Evolutionary conservation across 2,888 invertebrate species (phyloP).

Genomic region (Meloe dianella): DNA sequence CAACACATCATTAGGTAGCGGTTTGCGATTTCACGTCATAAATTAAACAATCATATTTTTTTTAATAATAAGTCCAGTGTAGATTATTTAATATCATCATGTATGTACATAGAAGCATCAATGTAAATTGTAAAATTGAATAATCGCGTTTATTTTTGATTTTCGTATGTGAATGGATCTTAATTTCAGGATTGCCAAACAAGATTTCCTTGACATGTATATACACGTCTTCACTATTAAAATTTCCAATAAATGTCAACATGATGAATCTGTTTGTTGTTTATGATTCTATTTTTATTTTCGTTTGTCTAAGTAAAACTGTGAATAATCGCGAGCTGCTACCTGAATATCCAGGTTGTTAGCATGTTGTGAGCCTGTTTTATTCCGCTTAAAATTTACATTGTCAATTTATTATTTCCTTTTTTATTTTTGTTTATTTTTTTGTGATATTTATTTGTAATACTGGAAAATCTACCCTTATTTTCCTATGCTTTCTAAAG

Average conservation of each 20-base stretch:
- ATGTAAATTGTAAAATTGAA: not conserved
- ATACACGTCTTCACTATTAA: not conserved
- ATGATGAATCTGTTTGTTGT: constrained; percentile 23
- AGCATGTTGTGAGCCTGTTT: constrained; percentile 62
- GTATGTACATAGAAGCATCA: not conserved
- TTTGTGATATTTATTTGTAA: constrained; percentile 23
- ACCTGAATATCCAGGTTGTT: constrained; percentile 58
- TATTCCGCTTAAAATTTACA: constrained; percentile 30
- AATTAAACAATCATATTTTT: not conserved
- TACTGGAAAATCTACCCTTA: constrained; percentile 26
- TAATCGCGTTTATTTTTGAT: not conserved
- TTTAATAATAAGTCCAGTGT: not conserved
- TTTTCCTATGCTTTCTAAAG: constrained; percentile 35
- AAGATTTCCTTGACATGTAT: not conserved
- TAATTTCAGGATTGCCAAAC: not conserved
- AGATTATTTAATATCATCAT: not conserved
- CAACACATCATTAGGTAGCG: constrained; percentile 45
- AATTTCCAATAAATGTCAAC: constrained; percentile 5
- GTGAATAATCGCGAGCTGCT: constrained; percentile 54
- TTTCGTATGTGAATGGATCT: not conserved
- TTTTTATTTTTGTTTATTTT: no score
- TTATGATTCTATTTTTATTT: constrained; percentile 10
- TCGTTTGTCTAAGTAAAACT: not conserved
- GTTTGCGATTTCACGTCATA: constrained; percentile 44
- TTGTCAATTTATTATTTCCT: constrained; percentile 20